These are phyloP conservation scores for Camponotus floridanus DNA, from an alignment of 1,140 invertebrate genomes.

Conservation along the genomic window DNA sequence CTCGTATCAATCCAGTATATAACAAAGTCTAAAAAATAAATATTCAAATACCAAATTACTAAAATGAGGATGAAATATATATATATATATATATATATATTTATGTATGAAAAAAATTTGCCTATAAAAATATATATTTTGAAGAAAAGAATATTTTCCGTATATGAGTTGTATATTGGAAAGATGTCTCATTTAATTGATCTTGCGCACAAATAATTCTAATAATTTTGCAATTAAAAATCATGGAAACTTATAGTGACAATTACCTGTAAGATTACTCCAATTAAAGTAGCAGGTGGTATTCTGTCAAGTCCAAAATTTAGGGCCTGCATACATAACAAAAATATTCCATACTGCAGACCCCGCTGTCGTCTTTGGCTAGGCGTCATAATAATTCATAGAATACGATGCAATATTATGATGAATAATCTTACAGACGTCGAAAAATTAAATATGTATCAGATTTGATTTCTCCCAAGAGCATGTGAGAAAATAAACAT, in stretches of 20 bases:
- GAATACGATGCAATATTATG: slow-evolving; percentile 6
- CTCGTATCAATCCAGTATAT: slow-evolving; percentile 85
- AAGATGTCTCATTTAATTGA: no score
- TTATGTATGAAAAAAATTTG: no score
- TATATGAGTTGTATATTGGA: no score
- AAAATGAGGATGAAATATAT: no score
- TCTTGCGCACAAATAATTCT: no score
- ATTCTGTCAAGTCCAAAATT: slow-evolving; percentile 88
- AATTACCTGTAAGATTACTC: slow-evolving; percentile 86
- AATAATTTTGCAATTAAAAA: slow-evolving; percentile 2
- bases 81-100: no score
- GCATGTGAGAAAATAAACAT: slow-evolving; percentile 81
- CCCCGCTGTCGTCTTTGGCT: slow-evolving; percentile 80
- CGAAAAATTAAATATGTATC: not conserved
- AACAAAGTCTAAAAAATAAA: slow-evolving; percentile 83
- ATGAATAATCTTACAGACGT: not conserved
- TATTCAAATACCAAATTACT: no score
- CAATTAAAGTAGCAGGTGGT: slow-evolving; percentile 88
- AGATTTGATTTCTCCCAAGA: not conserved
- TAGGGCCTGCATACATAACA: slow-evolving; percentile 80
- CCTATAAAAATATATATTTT: no score
- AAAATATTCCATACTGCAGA: slow-evolving; percentile 80
- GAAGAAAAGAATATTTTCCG: no score
- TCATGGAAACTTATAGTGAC: no score
- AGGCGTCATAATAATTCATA: slow-evolving; percentile 75